Percentiles rank a stretch among this genome's conserved stretches.
Conservation (phyloP, 2,888 invertebrate genomes). For the Galerucella pusilla region DNA sequence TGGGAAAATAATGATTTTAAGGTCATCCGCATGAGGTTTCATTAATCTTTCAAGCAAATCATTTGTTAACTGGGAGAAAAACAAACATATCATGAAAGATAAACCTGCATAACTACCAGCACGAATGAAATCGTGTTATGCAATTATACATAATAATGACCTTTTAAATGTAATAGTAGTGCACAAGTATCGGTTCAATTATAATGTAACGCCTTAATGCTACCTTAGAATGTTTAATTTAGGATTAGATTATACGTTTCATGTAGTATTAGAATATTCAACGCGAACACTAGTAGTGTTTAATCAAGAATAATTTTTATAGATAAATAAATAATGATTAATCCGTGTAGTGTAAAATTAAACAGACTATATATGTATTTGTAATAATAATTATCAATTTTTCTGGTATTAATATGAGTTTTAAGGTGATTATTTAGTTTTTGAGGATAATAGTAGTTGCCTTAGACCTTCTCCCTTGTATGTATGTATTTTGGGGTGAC, state of each 20-base stretch:
- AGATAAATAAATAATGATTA: neutral
- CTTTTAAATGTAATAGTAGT: neutral
- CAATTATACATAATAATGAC: neutral
- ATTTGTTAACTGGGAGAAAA: neutral
- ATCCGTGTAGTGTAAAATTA: neutral
- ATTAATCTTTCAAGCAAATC: conserved; percentile 1
- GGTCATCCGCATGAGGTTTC: neutral
- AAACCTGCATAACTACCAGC: neutral
- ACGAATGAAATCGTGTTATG: neutral
- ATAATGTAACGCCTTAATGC: neutral
- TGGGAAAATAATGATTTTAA: neutral
- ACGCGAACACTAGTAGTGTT: neutral
- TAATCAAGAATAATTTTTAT: neutral
- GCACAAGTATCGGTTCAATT: neutral
- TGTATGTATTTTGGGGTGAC: no score
- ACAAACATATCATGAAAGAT: conserved; percentile 1
- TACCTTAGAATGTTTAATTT: neutral
- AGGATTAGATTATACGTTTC: neutral
- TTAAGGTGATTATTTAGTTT: no score
- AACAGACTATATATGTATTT: neutral
- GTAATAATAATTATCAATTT: no score
- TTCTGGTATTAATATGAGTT: no score
- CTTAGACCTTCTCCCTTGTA: no score
- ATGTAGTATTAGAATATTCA: neutral
- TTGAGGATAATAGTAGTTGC: no score